Evolutionary conservation across 2,888 invertebrate genomes (phyloP), one percentile per base, ranked within the genome.

Genomic region (Neoascia interrupta): DNA sequence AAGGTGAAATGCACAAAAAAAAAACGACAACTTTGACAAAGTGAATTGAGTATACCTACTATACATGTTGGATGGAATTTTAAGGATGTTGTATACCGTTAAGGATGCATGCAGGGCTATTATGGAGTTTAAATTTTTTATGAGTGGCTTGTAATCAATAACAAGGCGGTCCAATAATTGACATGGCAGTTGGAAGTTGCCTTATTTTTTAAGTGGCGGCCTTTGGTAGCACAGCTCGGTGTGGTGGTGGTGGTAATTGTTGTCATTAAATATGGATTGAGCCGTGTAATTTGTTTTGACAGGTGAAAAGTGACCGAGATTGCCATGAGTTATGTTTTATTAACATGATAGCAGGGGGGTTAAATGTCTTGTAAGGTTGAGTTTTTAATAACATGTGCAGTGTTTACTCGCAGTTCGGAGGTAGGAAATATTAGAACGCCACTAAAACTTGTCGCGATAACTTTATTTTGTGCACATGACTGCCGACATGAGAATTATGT

Each of bases 211-310:
- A n/a, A n/a, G n/a, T n/a, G n/a, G n/a, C n/a, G n/a, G n/a, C n/a
- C n/a, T n/a, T n/a, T n/a, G n/a, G n/a, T n/a, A n/a, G n/a, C n/a
- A n/a, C n/a, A n/a, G n/a, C n/a, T n/a, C n/a, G n/a, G n/a, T n/a
- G n/a, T 63, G 47, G 26, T 51, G 36, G 53, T 18, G 73, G 61
- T 49, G 49, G 61, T 64, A 79, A 79, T 79, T 79, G 54, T 19
- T 58, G 47, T 56, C 56, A 66, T 79, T 79, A 66, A 72, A 53
- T 54, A 47, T 61, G 64, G 39, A 72, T 72, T 54, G 76, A 51
- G 37, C 45, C 73, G 63, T 60, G 53, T 72, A 72, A 72, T 72
- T 76, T 76, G 64, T 72, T 76, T 76, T 72, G 60, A 64, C 60
- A 75, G 56, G 45, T 58, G 45, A 19, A 70, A 56, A 28, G 16